Evolutionary conservation across 2,797 vertebrate species (phyloP).

Genomic region (Premnoplex brunnescens): DNA sequence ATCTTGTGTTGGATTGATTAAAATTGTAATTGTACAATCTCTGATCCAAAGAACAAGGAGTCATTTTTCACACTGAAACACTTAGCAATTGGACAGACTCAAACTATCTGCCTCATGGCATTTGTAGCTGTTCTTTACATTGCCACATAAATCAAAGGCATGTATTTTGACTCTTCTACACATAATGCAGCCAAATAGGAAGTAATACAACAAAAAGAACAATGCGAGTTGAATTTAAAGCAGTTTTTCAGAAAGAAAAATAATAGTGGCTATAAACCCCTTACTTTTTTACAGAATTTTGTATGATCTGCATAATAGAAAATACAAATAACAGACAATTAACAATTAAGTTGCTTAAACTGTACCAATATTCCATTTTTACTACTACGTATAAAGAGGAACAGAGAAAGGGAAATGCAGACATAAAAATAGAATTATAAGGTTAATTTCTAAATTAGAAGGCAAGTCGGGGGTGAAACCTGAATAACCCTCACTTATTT

Average conservation of each 20-base stretch:
- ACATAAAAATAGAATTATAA: neutral
- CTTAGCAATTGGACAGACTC: slow-evolving; percentile 48
- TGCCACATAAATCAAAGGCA: slow-evolving; percentile 65
- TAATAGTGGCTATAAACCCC: neutral
- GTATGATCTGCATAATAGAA: neutral
- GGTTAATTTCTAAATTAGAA: neutral
- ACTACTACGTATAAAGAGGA: neutral
- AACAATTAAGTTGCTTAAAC: neutral
- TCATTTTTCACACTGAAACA: slow-evolving; percentile 68
- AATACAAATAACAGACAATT: neutral
- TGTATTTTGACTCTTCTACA: slow-evolving; percentile 2
- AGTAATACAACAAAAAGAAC: neutral
- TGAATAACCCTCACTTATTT: neutral
- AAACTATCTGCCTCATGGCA: slow-evolving; percentile 43
- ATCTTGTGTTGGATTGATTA: slow-evolving; percentile 67
- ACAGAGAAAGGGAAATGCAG: neutral
- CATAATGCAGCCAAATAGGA: slow-evolving; percentile 28
- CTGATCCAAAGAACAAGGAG: slow-evolving; percentile 48
- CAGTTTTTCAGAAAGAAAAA: neutral
- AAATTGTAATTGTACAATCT: slow-evolving; percentile 68
- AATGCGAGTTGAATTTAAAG: neutral
- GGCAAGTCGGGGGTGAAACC: neutral
- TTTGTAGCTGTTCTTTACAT: slow-evolving; percentile 39
- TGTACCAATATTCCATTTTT: neutral
- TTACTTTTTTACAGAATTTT: neutral